Conservation (phyloP, 2,797 vertebrate species). For the Gouania willdenowi region DNA sequence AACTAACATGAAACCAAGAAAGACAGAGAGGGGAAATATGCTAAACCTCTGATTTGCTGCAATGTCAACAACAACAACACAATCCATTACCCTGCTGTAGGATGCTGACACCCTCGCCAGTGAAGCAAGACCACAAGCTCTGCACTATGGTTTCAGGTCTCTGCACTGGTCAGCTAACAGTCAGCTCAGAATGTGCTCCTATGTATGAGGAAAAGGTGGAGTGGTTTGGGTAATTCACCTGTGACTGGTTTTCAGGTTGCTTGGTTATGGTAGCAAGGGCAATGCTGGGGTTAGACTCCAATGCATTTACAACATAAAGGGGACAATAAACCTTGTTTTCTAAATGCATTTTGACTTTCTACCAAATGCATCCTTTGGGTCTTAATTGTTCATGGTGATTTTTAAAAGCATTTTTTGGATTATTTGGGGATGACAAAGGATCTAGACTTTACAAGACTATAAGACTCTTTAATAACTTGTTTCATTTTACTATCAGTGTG, state of each 20-base stretch:
- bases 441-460: no score
- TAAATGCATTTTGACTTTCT: no score
- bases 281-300: conserved; percentile 15
- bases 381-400: no score
- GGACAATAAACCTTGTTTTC: conserved; percentile 6
- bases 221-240: no score
- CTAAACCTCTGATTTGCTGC: conserved; percentile 40
- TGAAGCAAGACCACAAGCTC: conserved; percentile 53
- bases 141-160: conserved; percentile 58
- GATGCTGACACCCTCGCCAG: conserved; percentile 51
- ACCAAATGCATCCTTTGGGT: no score
- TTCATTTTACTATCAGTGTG: no score
- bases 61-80: conserved; percentile 65
- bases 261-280: conserved; percentile 15
- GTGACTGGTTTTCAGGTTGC: conserved; percentile 2
- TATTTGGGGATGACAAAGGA: no score
- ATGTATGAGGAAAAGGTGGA: conserved; percentile 8
- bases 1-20: not conserved
- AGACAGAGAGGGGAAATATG: conserved; percentile 10
- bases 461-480: no score
- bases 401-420: no score
- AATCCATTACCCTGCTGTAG: conserved; percentile 68
- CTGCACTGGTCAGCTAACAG: conserved; percentile 54
- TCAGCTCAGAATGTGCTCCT: conserved; percentile 52
- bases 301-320: not conserved